Evolutionary conservation across 1,140 invertebrate species (phyloP).

Genomic region (Sarcophaga peregrina): DNA sequence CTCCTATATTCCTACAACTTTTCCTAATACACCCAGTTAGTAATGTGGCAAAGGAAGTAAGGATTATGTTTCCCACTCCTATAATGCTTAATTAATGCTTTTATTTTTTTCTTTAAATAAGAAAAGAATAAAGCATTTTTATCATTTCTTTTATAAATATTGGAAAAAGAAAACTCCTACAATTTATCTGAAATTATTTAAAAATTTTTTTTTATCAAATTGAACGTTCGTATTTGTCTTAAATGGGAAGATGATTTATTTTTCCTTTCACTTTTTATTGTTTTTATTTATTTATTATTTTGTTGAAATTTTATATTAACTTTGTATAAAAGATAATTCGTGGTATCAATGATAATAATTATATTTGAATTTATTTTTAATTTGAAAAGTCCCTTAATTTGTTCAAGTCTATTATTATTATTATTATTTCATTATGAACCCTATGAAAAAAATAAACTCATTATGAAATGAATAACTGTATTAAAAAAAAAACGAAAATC

Average conservation of each 20-base stretch:
- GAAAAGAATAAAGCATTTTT: constrained; percentile 25
- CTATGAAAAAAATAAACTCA: too few relatives aligned
- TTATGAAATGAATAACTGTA: not conserved
- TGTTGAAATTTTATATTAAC: constrained; percentile 23
- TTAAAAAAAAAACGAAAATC: not conserved
- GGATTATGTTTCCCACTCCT: constrained; percentile 1
- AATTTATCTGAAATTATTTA: constrained; percentile 26
- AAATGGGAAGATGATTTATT: constrained; percentile 37
- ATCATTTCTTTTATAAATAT: constrained; percentile 29
- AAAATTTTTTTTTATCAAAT: constrained; percentile 12
- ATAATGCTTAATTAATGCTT: constrained; percentile 33
- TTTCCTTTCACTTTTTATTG: not conserved
- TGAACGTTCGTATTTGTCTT: constrained; percentile 35
- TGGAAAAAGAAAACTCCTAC: not conserved
- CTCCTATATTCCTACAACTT: not conserved
- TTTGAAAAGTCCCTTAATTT: not conserved
- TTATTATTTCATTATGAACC: not conserved
- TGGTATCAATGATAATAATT: constrained; percentile 2
- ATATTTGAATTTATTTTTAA: not conserved
- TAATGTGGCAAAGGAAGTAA: not conserved
- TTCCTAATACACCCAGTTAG: not conserved
- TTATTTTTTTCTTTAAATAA: constrained; percentile 40
- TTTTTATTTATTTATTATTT: constrained; percentile 23
- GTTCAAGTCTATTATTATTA: not conserved
- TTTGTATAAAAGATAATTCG: constrained; percentile 33